Conservation (phyloP, 2,797 vertebrate genomes). For the Antennarius maculatus region DNA sequence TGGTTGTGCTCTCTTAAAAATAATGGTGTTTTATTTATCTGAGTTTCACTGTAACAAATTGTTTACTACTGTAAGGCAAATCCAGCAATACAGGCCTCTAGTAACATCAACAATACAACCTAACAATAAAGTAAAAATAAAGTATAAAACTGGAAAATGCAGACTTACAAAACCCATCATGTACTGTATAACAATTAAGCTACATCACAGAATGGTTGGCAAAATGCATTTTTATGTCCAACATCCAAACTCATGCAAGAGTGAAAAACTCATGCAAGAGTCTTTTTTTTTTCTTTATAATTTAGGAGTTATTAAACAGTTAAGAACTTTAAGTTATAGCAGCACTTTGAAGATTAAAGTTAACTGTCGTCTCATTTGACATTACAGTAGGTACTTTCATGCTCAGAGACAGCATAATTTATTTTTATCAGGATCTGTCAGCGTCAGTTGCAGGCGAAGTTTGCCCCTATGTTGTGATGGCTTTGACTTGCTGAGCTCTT, state of each 20-base stretch:
- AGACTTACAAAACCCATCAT: neutral
- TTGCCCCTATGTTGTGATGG: constrained; percentile 57
- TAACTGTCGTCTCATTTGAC: constrained; percentile 57
- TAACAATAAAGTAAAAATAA: neutral
- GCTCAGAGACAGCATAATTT: constrained; percentile 56
- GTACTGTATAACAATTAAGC: constrained; percentile 20
- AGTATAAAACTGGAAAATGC: neutral
- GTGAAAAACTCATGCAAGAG: constrained; percentile 37
- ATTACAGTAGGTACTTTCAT: constrained; percentile 62
- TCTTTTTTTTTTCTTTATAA: constrained; percentile 52
- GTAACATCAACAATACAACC: too few species aligned
- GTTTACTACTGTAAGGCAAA: too few species aligned
- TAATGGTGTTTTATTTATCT: too few species aligned
- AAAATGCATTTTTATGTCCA: constrained; percentile 23
- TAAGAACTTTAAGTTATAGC: constrained; percentile 26
- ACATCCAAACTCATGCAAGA: constrained; percentile 32
- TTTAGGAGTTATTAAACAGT: constrained; percentile 51
- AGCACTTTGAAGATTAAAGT: constrained; percentile 65
- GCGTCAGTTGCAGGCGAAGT: constrained; percentile 35
- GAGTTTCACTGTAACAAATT: too few species aligned
- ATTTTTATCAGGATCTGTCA: constrained; percentile 62
- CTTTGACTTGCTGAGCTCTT: constrained; percentile 57
- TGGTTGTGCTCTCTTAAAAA: too few species aligned
- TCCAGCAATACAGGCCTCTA: too few species aligned
- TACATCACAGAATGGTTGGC: neutral